Evolutionary conservation across 2,888 invertebrate species (phyloP), one percentile per base, ranked within the genome.

Genomic region (Drosophila putrida): DNA sequence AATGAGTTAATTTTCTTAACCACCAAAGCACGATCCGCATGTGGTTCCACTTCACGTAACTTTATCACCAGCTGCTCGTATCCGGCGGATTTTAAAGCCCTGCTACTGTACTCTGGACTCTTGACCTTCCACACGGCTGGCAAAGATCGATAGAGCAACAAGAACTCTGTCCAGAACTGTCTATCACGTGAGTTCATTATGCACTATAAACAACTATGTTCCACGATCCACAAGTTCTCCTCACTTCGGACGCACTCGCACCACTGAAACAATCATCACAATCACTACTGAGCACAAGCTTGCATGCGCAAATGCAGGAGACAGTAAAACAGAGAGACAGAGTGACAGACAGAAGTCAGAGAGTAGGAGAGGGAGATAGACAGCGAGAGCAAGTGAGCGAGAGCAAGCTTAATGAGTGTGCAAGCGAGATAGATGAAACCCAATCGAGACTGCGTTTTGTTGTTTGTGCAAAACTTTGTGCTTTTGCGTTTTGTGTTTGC

Each of bases 1-100:
- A 80, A 80, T 27, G 82, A 80, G 35, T 80, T 80, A 61, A 80
- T 80, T 51, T 80, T 80, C 49, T 73, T 74, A 0, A 80, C 66
- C 4, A 80, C 80, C 15, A 59, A 33, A 1, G 58, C 36, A 0
- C 80, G 77, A 64, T 75, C 61, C 6, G 82, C 80, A 6, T 62
- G 38, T 6, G 80, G 82, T 46, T 80, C 80, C 10, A 80, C 80
- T n/a, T 80, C 80, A 0, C 60, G 60, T 36, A 80, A 36, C 53
- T 80, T 80, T 4, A n/a, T 27, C 49, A 65, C 82, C 54, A 80
- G 47, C 62, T 73, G 64, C 33, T 70, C 76, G 8, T 80, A 80
- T 6, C 70, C 79, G 9, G 67, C 76, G 0, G 67, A 50, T 10
- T 80, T 80, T 4, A 80, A 20, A 0, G 58, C 47, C 1, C 80